Evolutionary conservation across 1,140 invertebrate species (phyloP).

Genomic region (Zaprionus inermis): DNA sequence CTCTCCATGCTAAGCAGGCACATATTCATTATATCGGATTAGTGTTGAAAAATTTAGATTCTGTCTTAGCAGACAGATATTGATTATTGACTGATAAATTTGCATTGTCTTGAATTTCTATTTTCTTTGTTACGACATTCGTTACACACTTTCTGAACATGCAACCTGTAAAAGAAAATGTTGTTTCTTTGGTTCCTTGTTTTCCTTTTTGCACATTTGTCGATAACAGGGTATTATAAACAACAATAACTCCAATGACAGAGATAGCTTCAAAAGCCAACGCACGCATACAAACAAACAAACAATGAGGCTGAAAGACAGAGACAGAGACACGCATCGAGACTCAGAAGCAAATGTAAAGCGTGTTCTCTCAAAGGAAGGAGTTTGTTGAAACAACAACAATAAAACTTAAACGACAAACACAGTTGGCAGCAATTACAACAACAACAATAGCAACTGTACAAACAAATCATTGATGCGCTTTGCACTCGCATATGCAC

Average conservation of each 20-base stretch:
- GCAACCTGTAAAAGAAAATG: background rate
- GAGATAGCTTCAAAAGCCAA: conserved; percentile 7
- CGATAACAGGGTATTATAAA: conserved; percentile 7
- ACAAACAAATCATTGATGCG: conserved; percentile 62
- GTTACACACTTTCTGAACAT: background rate
- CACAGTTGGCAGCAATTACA: conserved; percentile 27
- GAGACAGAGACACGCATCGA: background rate
- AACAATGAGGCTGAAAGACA: background rate
- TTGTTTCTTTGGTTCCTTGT: background rate
- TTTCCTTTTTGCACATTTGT: background rate
- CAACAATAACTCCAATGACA: conserved; percentile 2
- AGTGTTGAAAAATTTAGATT: background rate
- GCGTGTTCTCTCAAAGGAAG: conserved; percentile 30
- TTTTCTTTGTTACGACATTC: background rate
- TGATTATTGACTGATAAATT: background rate
- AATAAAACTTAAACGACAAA: conserved; percentile 22
- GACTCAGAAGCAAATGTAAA: conserved; percentile 16
- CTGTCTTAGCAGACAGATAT: background rate
- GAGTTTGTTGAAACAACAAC: conserved; percentile 24
- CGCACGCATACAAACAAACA: conserved; percentile 13
- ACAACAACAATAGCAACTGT: conserved; percentile 17
- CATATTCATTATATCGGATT: background rate
- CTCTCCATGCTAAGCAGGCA: background rate
- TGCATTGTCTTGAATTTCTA: background rate
- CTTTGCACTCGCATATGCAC: conserved; percentile 22